Evolutionary conservation across 37 sponge, comb jelly and placozoan genomes (phyloP).

Genomic region (Beroe forskalii): DNA sequence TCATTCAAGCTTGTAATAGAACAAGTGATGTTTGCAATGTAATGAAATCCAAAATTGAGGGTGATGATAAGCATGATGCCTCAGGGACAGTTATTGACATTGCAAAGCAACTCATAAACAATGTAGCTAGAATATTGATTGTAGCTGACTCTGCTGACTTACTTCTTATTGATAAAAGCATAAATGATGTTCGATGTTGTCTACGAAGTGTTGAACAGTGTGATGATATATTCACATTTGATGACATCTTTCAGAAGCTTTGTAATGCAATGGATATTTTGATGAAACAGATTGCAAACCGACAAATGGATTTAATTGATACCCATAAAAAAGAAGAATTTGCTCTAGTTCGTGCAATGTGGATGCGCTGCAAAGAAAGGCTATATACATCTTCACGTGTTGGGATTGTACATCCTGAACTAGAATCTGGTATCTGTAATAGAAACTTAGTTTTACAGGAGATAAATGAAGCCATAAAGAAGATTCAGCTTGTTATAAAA

Average conservation of each 20-base stretch:
- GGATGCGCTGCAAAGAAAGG: slow-evolving; percentile 52
- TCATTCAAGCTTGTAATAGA: slow-evolving; percentile 40
- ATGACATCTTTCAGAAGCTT: slow-evolving; percentile 25
- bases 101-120: slow-evolving; percentile 37
- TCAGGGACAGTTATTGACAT: slow-evolving; percentile 23
- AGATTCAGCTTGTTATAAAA: slow-evolving; percentile 6
- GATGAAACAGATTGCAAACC: slow-evolving; percentile 52
- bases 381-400: slow-evolving; percentile 31
- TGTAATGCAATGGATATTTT: background rate
- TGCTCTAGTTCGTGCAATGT: slow-evolving; percentile 29
- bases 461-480: slow-evolving; percentile 18
- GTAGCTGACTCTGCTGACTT: slow-evolving; percentile 54
- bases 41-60: slow-evolving; percentile 31
- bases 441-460: slow-evolving; percentile 33
- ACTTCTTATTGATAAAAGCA: slow-evolving; percentile 29
- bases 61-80: slow-evolving; percentile 17
- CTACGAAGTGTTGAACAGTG: slow-evolving; percentile 8
- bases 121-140: slow-evolving; percentile 31
- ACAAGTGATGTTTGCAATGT: slow-evolving; percentile 34
- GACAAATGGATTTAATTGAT: slow-evolving; percentile 48
- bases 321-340: slow-evolving; percentile 21
- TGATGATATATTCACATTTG: slow-evolving; percentile 6
- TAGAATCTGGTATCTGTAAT: slow-evolving; percentile 28
- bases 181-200: background rate
- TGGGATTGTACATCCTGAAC: slow-evolving; percentile 32